Evolutionary conservation across 2,113 vertebrate genomes (phyloP).

Genomic region (Nothocercus nigrocapillus): DNA sequence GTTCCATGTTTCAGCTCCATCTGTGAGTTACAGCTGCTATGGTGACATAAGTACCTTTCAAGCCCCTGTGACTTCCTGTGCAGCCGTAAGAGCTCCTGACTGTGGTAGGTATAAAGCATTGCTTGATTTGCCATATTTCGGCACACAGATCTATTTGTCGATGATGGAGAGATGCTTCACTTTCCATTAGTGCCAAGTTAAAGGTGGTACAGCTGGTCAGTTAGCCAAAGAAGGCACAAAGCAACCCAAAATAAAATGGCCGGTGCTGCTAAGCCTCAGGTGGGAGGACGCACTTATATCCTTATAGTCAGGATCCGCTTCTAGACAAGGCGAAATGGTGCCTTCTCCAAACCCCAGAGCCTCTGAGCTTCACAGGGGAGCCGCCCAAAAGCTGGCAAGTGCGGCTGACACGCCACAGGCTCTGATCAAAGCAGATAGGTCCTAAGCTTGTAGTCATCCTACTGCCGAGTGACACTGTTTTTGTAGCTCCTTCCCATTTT

Average conservation of each 20-base stretch:
- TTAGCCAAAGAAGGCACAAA: not conserved
- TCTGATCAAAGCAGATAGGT: not conserved
- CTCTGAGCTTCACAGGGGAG: not conserved
- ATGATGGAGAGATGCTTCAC: not conserved
- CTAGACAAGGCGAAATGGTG: not conserved
- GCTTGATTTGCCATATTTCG: not conserved
- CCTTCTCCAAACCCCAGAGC: not conserved
- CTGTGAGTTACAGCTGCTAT: conserved; percentile 72
- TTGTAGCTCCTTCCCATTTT: not conserved
- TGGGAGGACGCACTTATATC: not conserved
- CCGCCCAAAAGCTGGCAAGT: accelerated
- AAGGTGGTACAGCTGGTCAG: not conserved
- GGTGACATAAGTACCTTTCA: conserved; percentile 76
- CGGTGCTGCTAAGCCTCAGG: not conserved
- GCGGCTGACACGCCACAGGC: not conserved
- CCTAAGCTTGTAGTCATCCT: not conserved
- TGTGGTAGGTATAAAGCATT: conserved; percentile 51
- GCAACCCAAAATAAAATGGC: not conserved
- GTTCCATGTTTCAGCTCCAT: conserved; percentile 55
- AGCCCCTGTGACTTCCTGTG: conserved; percentile 70
- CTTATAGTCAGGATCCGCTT: not conserved
- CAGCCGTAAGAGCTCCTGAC: conserved; percentile 15
- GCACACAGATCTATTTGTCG: not conserved
- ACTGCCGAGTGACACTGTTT: not conserved
- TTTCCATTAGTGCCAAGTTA: not conserved